These are phyloP conservation scores for Catalaphyllia jardinei DNA, from an alignment of 64 coral and sea anemone genomes.

Conservation along the genomic window DNA sequence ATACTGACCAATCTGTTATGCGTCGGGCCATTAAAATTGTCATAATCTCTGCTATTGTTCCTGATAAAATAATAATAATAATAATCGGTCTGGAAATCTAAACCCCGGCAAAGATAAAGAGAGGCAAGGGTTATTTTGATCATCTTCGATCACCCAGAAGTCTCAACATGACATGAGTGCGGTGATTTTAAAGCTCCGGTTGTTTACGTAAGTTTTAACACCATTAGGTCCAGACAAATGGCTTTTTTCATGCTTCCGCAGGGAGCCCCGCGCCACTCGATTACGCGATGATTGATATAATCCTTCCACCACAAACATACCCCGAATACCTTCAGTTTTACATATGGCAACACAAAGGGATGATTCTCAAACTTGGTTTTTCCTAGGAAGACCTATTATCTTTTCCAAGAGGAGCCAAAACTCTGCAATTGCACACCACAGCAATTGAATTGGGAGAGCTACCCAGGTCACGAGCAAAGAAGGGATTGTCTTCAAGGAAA, in stretches of 20 bases:
- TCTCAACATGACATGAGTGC: neutral
- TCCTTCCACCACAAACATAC: neutral
- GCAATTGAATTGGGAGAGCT: neutral
- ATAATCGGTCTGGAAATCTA: neutral
- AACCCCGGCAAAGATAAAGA: too few relatives aligned
- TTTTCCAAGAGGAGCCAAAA: neutral
- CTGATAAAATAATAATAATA: neutral
- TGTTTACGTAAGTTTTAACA: neutral
- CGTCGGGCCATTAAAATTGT: neutral
- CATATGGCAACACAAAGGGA: conserved; percentile 1
- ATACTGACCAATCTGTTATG: neutral
- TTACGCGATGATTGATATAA: neutral
- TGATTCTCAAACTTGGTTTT: neutral
- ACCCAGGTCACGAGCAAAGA: too few relatives aligned
- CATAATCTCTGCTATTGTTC: neutral
- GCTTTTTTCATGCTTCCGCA: neutral
- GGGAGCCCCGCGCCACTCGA: conserved; percentile 10
- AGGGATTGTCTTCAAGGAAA: neutral
- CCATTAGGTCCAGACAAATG: neutral
- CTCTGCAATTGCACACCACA: neutral
- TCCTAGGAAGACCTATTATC: neutral
- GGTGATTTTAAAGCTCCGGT: neutral
- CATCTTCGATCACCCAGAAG: conserved; percentile 15
- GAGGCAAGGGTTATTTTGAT: neutral
- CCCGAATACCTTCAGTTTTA: conserved; percentile 7